A percentile compares a stretch with the other conserved stretches of the same genome.
phyloP scores from a whole-genome alignment of 2,797 vertebrate species.

The Antennarius maculatus region DNA sequence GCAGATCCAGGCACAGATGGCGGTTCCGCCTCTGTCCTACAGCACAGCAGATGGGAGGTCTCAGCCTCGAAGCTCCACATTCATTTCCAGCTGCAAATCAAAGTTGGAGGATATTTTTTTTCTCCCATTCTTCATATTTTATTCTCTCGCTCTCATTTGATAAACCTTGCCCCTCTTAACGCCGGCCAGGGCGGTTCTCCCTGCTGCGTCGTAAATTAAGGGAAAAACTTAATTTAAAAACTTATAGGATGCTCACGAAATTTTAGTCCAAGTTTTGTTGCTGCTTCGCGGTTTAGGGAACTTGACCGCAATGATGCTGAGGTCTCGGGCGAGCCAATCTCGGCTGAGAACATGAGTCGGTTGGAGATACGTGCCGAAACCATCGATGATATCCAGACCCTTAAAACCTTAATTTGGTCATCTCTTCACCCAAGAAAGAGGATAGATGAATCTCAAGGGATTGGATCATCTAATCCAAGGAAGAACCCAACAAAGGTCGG shows the following conservation, averaged over 20 bases:
- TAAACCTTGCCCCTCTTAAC: conserved; percentile 57
- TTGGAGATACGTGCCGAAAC: too few species aligned
- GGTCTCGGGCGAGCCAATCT: too few species aligned
- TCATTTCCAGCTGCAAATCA: conserved; percentile 80
- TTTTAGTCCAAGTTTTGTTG: conserved; percentile 34
- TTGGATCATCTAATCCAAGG: too few species aligned
- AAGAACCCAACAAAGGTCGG: conserved; percentile 14
- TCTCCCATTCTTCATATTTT: conserved; percentile 30
- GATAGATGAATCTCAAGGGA: too few species aligned
- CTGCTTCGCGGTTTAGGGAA: neutral
- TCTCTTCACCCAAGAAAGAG: too few species aligned
- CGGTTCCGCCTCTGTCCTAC: conserved; percentile 66
- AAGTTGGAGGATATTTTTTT: conserved; percentile 54
- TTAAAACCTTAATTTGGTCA: too few species aligned
- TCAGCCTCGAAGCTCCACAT: conserved; percentile 74
- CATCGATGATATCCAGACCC: too few species aligned
- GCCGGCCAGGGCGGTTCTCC: conserved; percentile 37
- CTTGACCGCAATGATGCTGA: too few species aligned
- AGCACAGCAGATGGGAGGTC: conserved; percentile 79
- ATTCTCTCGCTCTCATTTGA: conserved; percentile 50
- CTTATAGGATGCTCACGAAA: neutral
- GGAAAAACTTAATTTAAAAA: conserved; percentile 33
- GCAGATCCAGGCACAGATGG: conserved; percentile 76
- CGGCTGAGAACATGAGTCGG: too few species aligned
- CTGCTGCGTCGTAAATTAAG: conserved; percentile 44